A percentile compares a stretch with the other conserved stretches of the same genome.
Conservation (phyloP, 1,140 invertebrate species). For the Ectropis grisescens region DNA sequence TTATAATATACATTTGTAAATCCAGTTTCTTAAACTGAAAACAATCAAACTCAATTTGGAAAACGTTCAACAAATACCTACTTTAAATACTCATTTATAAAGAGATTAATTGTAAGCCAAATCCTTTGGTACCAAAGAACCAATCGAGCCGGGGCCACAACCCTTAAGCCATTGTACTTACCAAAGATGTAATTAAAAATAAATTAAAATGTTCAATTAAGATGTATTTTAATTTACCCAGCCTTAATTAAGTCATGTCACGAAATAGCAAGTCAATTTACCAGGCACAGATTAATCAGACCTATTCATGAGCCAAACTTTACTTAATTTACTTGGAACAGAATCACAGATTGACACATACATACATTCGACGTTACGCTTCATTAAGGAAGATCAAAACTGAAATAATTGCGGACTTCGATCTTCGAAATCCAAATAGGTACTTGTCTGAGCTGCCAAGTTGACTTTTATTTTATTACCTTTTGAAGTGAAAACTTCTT, state of each 20-base stretch:
- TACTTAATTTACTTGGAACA: background rate
- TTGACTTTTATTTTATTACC: too few species aligned
- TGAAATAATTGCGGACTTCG: background rate
- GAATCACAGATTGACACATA: background rate
- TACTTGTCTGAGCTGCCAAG: too few species aligned
- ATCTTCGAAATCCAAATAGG: too few species aligned
- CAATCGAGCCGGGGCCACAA: slow-evolving; percentile 27
- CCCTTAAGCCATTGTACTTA: slow-evolving; percentile 56
- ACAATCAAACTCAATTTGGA: too few species aligned
- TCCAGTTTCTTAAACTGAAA: too few species aligned
- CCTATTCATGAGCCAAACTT: background rate
- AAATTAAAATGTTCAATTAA: slow-evolving; percentile 24
- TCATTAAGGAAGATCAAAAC: background rate
- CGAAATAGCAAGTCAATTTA: background rate
- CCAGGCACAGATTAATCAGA: background rate
- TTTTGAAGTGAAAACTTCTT: too few species aligned
- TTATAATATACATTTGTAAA: too few species aligned
- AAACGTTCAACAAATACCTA: too few species aligned
- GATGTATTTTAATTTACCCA: background rate
- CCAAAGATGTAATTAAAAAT: slow-evolving; percentile 57
- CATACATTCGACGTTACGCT: background rate
- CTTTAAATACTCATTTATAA: background rate
- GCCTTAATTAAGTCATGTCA: background rate
- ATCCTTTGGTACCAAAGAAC: slow-evolving; percentile 37
- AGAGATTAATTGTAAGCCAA: slow-evolving; percentile 12